phyloP scores from a whole-genome alignment of 2,888 invertebrate genomes.

The Dryococelus australis region DNA sequence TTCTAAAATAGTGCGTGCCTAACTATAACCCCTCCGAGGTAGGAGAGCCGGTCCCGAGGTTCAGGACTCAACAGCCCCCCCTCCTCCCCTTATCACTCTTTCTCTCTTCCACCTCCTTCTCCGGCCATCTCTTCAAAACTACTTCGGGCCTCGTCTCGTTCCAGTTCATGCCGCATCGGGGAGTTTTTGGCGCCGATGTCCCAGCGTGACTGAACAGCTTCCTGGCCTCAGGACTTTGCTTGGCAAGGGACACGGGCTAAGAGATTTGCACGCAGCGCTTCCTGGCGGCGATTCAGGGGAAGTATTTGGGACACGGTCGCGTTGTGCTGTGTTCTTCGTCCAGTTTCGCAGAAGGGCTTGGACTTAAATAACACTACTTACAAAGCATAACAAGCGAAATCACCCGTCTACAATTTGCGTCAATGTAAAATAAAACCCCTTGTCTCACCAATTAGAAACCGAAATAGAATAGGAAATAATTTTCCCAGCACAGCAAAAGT shows the following conservation, averaged over 20 bases:
- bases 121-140: neutral
- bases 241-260: neutral
- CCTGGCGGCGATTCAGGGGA: neutral
- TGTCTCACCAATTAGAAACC: too few species aligned
- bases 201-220: neutral
- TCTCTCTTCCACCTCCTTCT: neutral
- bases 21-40: neutral
- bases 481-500: too few species aligned
- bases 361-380: too few species aligned
- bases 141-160: neutral
- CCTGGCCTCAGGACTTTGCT: neutral
- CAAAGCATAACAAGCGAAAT: too few species aligned
- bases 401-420: too few species aligned
- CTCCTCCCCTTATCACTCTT: neutral
- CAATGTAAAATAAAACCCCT: too few species aligned
- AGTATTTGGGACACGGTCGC: neutral
- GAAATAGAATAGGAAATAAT: too few species aligned
- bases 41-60: neutral
- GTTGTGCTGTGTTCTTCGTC: too few species aligned
- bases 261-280: neutral
- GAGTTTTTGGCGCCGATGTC: neutral
- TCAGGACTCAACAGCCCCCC: neutral
- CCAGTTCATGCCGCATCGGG: neutral
- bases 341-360: too few species aligned
- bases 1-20: slow-evolving; percentile 16